phyloP scores from a whole-genome alignment of 2,113 vertebrate species.

The Bombycilla garrulus region DNA sequence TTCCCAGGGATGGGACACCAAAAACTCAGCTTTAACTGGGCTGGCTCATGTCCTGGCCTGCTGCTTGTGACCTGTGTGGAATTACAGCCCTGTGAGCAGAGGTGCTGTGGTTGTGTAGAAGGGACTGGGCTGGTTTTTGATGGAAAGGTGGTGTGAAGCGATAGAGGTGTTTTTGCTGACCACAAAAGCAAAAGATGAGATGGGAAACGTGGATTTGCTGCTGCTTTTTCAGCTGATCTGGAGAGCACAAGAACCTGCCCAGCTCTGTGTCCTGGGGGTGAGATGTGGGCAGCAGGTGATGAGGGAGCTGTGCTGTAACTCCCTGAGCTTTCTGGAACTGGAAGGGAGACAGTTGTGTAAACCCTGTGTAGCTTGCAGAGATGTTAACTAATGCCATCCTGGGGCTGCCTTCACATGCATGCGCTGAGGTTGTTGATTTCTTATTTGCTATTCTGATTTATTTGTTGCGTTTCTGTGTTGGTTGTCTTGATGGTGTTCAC shows the following conservation, averaged over 20 bases:
- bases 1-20: fast-evolving
- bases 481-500: neutral
- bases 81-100: fast-evolving
- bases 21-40: neutral
- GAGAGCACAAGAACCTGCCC: fast-evolving
- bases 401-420: neutral
- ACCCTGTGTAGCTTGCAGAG: neutral
- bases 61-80: fast-evolving
- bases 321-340: neutral
- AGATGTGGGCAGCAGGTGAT: neutral
- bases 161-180: neutral
- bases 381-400: neutral
- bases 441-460: neutral
- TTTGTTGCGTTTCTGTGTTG: neutral
- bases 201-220: fast-evolving
- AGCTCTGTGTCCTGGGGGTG: neutral
- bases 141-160: neutral
- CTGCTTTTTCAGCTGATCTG: fast-evolving
- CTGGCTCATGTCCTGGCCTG: fast-evolving
- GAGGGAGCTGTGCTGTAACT: neutral
- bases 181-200: fast-evolving
- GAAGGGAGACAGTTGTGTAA: neutral
- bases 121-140: fast-evolving
- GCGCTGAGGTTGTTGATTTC: neutral
- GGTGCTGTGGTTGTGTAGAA: no score